These are phyloP conservation scores for Dascyllus trimaculatus DNA, from an alignment of 2,113 vertebrate genomes.

Conservation along the genomic window DNA sequence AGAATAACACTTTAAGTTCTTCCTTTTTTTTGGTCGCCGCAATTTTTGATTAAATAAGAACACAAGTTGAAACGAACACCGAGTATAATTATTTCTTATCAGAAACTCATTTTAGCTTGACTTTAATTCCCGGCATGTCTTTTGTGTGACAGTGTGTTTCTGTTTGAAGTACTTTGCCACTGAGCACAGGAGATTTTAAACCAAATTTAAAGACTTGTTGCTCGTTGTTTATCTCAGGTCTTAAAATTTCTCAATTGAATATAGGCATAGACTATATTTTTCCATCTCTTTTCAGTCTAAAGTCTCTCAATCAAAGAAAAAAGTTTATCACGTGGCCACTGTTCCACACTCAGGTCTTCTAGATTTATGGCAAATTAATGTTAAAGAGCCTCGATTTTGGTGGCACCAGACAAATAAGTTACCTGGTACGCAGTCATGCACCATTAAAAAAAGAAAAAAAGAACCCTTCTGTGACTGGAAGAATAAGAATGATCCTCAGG, in stretches of 20 bases:
- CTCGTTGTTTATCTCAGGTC: slow-evolving; percentile 25
- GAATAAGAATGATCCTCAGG: slow-evolving; percentile 20
- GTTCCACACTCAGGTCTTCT: slow-evolving; percentile 14
- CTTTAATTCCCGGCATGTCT: no score
- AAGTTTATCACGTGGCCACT: slow-evolving; percentile 23
- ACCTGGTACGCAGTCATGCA: neutral
- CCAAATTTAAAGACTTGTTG: slow-evolving; percentile 11
- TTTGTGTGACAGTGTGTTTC: neutral
- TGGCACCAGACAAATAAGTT: slow-evolving; percentile 9
- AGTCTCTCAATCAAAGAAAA: slow-evolving; percentile 6
- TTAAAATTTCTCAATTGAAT: slow-evolving; percentile 61
- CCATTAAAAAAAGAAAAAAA: neutral
- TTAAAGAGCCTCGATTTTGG: neutral
- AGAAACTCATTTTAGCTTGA: no score
- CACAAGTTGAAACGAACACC: neutral
- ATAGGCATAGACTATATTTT: neutral
- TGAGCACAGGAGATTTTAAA: neutral
- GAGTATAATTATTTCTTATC: no score
- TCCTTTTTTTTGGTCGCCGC: no score
- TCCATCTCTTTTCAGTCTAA: neutral
- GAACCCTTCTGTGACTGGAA: slow-evolving; percentile 14
- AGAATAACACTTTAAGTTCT: no score
- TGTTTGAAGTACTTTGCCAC: neutral
- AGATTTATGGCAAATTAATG: neutral
- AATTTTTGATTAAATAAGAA: no score